Evolutionary conservation across 2,797 vertebrate species (phyloP), one percentile per base, ranked within the genome.

Genomic region (Malacoraja senta): DNA sequence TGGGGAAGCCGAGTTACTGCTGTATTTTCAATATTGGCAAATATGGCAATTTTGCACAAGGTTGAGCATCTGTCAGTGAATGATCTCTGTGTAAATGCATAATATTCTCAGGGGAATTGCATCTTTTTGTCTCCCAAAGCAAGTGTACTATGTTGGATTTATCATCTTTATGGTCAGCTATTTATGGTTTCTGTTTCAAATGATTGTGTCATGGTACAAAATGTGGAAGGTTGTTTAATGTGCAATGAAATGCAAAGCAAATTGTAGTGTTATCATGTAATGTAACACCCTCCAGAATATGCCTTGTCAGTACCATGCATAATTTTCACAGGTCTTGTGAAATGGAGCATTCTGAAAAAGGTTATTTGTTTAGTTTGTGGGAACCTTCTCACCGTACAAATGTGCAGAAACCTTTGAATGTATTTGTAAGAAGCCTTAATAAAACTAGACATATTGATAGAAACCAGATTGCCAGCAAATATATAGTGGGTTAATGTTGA

Each of bases 241-340:
- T 88, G 63, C n/a, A 88, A 88, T 88, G 63, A 19, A 78, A 35
- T 78, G 35, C 77, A 78, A 78, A 32, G 32, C 77, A 78, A 78
- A 78, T 17, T 15, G n/a, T 78, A 32, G 63, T 68, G 65, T 88
- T 88, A 19, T 8, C 84, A 65, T 88, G 29, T 84, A 84, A 61
- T 61, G 81, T 88, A 68, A 63, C 84, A 68, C n/a, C 84, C 63
- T 88, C n/a, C 84, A 88, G 61, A 88, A 88, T 88, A 88, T 88
- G 84, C 63, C 84, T 88, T 88, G 17, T 88, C 61, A 35, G 10
- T 35, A 8, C n/a, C 84, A 88, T 88, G 61, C 84, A 88, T 88
- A 88, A 19, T 88, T 88, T 88, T 88, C 84, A 86, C 61, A 63
- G 53, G 81, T 61, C 53, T 84, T 29, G 9, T 19, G 35, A 88